Base-by-base conservation (phyloP, 2,888 invertebrate genomes). In the Chalcosyrphus nemorum region DNA sequence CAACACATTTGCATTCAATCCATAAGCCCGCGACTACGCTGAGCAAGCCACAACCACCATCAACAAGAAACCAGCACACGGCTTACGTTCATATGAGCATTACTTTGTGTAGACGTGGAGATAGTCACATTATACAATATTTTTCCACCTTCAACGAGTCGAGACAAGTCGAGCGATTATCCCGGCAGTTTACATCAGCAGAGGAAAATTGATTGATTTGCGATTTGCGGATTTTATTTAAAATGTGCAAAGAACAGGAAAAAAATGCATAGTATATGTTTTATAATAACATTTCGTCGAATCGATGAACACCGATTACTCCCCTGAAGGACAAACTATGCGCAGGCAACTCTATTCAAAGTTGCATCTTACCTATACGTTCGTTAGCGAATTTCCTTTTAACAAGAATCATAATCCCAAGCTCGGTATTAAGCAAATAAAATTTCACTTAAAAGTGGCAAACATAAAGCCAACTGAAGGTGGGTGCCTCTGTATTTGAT, bases 131-230 rank as follows among this genome's bases (percentile, higher is more conserved):
- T 78, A 78, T 78, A 82, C 82, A 82, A 78, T 78, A 78, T 82
- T 78, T 76, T 78, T 84, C 74, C 80, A 84, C 80, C 84, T 84
- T 84, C 80, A 84, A 80, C 84, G 52, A 84, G 61, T 75, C 29
- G 80, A 84, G 61, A 70, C 29, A 74, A 84, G 24, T 24, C 24
- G 63, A 75, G 80, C 78, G 82, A 82, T 82, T 82, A 82, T 82
- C 78, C 82, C 65, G 70, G 84, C 80, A 80, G 74, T 80, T 84
- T 80, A 84, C 80, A 75, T 80, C 74, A 78, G 74, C 74, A 77
- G 68, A 38, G 57, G 68, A 80, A 84, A 84, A 84, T 84, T 84
- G 84, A 84, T 84, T 84, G 84, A 84, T 80, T 80, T 84, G 84
- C 80, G 84, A 84, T 80, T 80, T 84, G 84, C 80, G 65, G 70